Percentiles rank a stretch among this genome's conserved stretches.
phyloP scores from a whole-genome alignment of 2,888 invertebrate genomes.

The Tribolium freemani region DNA sequence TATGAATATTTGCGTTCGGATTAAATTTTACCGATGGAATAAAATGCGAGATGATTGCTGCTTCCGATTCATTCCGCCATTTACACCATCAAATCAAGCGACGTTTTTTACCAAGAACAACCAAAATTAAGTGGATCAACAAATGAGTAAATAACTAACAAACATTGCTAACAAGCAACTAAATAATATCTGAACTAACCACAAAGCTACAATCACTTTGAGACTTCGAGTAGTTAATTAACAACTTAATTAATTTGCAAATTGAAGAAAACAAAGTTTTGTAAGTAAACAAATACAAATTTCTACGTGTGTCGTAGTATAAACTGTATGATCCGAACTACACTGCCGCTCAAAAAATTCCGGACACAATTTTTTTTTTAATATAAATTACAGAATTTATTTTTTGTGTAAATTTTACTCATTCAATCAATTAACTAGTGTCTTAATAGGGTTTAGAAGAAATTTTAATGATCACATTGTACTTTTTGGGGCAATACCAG shows the following conservation, averaged over 20 bases:
- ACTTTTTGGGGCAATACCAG: too few relatives aligned
- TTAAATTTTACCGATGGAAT: conserved; percentile 47
- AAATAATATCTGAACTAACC: too few relatives aligned
- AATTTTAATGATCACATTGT: too few relatives aligned
- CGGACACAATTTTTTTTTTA: too few relatives aligned
- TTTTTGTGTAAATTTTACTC: too few relatives aligned
- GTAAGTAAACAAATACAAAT: not conserved
- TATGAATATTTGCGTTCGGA: conserved; percentile 52
- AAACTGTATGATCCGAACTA: too few relatives aligned
- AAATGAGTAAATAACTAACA: not conserved
- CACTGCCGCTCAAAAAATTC: too few relatives aligned
- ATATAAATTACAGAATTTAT: too few relatives aligned
- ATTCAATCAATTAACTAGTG: too few relatives aligned
- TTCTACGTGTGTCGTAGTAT: too few relatives aligned
- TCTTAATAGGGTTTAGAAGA: too few relatives aligned
- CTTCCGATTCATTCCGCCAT: conserved; percentile 1
- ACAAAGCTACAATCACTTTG: not conserved
- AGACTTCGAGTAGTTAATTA: not conserved
- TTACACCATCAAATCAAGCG: not conserved
- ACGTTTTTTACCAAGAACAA: not conserved
- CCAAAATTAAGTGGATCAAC: conserved; percentile 5
- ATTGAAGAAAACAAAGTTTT: not conserved
- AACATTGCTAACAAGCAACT: not conserved
- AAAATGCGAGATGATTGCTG: conserved; percentile 12
- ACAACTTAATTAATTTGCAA: not conserved